Base-by-base conservation (phyloP, 2,888 invertebrate genomes). In the Seladonia tumulorum region DNA sequence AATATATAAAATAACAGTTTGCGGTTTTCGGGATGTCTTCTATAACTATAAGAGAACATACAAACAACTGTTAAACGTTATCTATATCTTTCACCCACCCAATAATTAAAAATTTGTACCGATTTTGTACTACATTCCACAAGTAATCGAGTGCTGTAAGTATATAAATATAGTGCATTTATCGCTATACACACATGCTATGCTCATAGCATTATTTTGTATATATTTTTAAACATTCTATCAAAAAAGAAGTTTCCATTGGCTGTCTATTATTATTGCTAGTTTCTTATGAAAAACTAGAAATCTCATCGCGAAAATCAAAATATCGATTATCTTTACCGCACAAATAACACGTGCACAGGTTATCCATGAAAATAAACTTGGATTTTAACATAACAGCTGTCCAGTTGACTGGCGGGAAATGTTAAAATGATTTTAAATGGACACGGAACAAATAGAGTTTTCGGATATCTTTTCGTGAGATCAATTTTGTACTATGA, bases 401-500 rank as follows among this genome's bases (percentile, higher is more conserved):
- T 88, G 88, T 88, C 86, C 79, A 18, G 70, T 70, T 71, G 81
- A 72, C 82, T 87, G 84, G 82, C 87, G 85, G 86, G 86, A 87
- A 83, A 83, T 71, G 47, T 71, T 25, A n/a, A 53, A 75, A 66
- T 49, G 49, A 7, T 71, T 49, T 72, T 16, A 14, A 68, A 8
- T 7, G 2, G 66, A 71, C 12, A 1, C 39, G 57, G n/a, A 57
- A n/a, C 12, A 12, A 57, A 57, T 22, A 5, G 4, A 22, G n/a
- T 18, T 63, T 16, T 16, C 29, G 35, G 8, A 35, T 18, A 63
- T 29, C 29, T 63, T 63, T 1, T 63, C 63, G 63, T 0, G 10
- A 16, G 22, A 53, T 29, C 42, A 14, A 5, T 12, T 5, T 49
- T 5, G 5, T 4, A 5, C 7, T 22, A 39, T 2, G 5, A 42